These are phyloP conservation scores for Frieseomelitta varia DNA, from an alignment of 1,140 invertebrate species.

Conservation along the genomic window DNA sequence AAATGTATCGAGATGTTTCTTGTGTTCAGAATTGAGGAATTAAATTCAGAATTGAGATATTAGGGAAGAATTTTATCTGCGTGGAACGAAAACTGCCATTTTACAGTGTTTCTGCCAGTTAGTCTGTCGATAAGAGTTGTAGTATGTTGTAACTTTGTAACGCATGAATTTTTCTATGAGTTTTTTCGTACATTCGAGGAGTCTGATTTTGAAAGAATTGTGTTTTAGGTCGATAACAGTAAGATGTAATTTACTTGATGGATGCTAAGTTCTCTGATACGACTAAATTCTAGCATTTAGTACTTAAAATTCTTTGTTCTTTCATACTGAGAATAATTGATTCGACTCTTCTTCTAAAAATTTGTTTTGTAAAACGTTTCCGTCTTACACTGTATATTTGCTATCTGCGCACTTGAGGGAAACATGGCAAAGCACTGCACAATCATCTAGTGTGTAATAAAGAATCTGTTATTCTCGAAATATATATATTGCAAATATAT, in stretches of 20 bases:
- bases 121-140: slow-evolving; percentile 40
- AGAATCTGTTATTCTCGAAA: slow-evolving; percentile 54
- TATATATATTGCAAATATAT: not conserved
- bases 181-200: slow-evolving; percentile 1
- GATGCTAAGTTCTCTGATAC: slow-evolving; percentile 15
- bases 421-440: not conserved
- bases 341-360: slow-evolving; percentile 12
- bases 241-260: not conserved
- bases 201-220: slow-evolving; percentile 18
- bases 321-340: slow-evolving; percentile 53
- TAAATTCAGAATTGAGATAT: slow-evolving; percentile 1
- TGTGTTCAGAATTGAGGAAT: not conserved
- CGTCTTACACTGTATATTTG: slow-evolving; percentile 3
- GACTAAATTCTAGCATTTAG: slow-evolving; percentile 27
- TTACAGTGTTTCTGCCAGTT: slow-evolving; percentile 49
- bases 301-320: slow-evolving; percentile 48
- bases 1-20: not conserved
- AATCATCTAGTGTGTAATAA: slow-evolving; percentile 12
- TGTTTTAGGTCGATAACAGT: not conserved
- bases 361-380: not conserved
- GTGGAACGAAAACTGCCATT: slow-evolving; percentile 60
- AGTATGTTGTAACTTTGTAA: slow-evolving; percentile 9
- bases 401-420: not conserved
- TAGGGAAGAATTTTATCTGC: slow-evolving; percentile 20
- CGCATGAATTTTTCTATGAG: not conserved